phyloP scores from a whole-genome alignment of 2,113 vertebrate species.

The Cheirogaleus medius region DNA sequence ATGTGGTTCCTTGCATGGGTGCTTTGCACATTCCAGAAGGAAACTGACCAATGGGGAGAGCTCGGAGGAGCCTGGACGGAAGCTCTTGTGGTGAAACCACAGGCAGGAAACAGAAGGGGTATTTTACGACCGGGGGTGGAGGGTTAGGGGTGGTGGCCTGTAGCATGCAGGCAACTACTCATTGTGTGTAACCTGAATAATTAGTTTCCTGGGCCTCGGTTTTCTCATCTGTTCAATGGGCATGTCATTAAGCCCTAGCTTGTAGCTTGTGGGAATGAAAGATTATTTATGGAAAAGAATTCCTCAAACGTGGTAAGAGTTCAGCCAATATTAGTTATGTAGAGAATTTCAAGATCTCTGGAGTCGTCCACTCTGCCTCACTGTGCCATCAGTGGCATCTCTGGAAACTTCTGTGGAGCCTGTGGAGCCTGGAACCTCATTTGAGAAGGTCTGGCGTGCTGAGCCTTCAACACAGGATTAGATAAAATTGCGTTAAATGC shows the following conservation, averaged over 20 bases:
- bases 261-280: background rate
- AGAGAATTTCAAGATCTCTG: background rate
- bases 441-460: background rate
- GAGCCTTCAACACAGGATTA: background rate
- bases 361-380: too few relatives aligned
- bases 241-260: background rate
- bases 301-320: background rate
- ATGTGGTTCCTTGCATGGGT: background rate
- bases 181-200: background rate
- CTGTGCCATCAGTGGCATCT: background rate
- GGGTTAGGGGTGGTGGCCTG: background rate
- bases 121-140: background rate
- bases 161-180: background rate
- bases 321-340: background rate
- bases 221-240: background rate
- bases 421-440: background rate
- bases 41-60: background rate
- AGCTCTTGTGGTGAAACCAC: rapidly evolving
- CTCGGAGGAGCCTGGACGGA: background rate
- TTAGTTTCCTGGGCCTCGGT: background rate
- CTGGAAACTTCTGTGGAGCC: background rate
- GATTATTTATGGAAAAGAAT: background rate
- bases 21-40: background rate
- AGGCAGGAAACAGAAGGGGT: background rate
- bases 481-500: background rate